phyloP scores from a whole-genome alignment of 2,113 vertebrate species.

The Meles meles region DNA sequence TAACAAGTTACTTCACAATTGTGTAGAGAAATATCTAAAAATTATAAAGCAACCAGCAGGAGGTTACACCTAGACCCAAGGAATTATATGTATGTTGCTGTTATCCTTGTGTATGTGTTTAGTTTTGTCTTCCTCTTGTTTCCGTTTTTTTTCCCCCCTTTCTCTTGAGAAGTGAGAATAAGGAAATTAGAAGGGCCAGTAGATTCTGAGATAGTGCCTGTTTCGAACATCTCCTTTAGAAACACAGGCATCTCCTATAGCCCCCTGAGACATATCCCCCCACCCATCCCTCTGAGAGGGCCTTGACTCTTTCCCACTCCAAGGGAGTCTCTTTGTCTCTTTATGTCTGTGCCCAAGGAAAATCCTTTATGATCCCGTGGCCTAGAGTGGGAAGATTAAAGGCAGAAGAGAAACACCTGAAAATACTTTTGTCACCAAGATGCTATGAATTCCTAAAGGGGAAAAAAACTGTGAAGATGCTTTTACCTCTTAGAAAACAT shows the following conservation, averaged over 20 bases:
- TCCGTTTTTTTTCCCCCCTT: not conserved
- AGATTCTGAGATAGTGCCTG: not conserved
- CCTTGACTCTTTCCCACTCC: not conserved
- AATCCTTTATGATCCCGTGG: conserved; percentile 27
- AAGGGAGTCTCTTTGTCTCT: not conserved
- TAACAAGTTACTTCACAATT: not conserved
- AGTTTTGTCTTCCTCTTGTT: not conserved
- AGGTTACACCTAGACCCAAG: not conserved
- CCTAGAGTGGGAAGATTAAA: conserved; percentile 62
- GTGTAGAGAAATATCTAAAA: not conserved
- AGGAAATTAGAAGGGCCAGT: not conserved
- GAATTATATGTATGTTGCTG: not conserved
- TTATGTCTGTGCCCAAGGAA: conserved; percentile 24
- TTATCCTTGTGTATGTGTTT: not conserved
- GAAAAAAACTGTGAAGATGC: not conserved
- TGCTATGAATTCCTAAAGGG: not conserved
- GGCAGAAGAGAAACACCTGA: conserved; percentile 34
- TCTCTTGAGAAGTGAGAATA: not conserved
- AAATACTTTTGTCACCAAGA: conserved; percentile 54
- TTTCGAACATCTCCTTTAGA: not conserved
- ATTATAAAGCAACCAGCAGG: not conserved
- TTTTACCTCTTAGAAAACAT: conserved; percentile 47
- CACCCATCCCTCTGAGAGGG: not conserved
- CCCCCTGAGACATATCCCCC: not conserved
- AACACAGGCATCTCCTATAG: not conserved